These are phyloP conservation scores for Clarias macrocephalus DNA, from an alignment of 2,113 vertebrate genomes.

Conservation along the genomic window DNA sequence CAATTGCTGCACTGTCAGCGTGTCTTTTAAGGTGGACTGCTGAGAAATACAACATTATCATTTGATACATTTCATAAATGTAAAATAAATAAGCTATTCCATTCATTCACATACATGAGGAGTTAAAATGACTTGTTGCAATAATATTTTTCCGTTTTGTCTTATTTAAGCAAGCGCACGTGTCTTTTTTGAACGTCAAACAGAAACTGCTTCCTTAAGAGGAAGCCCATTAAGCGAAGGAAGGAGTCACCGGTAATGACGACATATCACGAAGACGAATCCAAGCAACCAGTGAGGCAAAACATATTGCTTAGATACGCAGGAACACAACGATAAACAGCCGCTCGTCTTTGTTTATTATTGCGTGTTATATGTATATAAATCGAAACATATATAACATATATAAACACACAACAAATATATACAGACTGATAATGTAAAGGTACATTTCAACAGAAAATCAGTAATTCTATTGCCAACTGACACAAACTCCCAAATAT, in stretches of 20 bases:
- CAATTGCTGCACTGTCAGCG: slow-evolving; percentile 68
- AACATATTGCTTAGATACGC: slow-evolving; percentile 69
- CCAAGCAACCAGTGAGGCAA: slow-evolving; percentile 69
- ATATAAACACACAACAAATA: too few relatives aligned
- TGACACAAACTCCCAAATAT: background rate
- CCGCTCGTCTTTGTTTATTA: background rate
- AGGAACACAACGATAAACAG: slow-evolving; percentile 55
- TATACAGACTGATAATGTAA: too few relatives aligned
- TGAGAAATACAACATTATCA: too few relatives aligned
- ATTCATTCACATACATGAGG: background rate
- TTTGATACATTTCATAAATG: too few relatives aligned
- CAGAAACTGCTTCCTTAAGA: slow-evolving; percentile 67
- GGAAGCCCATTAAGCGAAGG: slow-evolving; percentile 43
- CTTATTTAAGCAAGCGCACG: background rate
- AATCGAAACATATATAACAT: too few relatives aligned
- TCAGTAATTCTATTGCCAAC: background rate
- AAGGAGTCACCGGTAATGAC: slow-evolving; percentile 64
- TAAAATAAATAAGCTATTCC: background rate
- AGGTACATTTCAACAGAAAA: background rate
- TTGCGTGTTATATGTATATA: background rate
- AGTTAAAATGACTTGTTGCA: too few relatives aligned
- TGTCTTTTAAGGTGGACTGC: slow-evolving; percentile 71
- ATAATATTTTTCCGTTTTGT: too few relatives aligned
- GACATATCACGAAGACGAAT: slow-evolving; percentile 50
- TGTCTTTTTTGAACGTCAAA: background rate